Base-by-base conservation (phyloP, 2,888 invertebrate species). In the Trichacis sp. region DNA sequence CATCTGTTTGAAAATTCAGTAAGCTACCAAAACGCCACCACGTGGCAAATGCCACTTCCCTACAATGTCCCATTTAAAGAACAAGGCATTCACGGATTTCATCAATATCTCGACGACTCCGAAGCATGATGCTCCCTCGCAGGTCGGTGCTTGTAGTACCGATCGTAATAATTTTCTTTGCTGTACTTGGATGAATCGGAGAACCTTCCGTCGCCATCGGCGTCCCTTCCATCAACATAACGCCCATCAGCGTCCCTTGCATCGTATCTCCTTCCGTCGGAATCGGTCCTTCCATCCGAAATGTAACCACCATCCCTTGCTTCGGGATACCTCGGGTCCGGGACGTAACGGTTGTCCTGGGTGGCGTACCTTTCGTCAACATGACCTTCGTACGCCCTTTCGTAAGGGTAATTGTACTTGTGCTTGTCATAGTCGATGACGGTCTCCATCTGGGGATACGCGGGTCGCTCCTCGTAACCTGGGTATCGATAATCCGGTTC, bases 131-230 rank as follows among this genome's bases (percentile, higher is more conserved):
- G 81, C 61, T 84, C 84, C 76, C 84, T 79, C 74, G 83, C 64
- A 1, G 82, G 80, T 49, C 84, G 75, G 57, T 82, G 80, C 68
- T 84, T 84, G 75, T 84, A 84, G 65, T 84, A 84, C 30, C 84
- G 77, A 60, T 84, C 84, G 64, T 84, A 84, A 64, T 84, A 84
- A 57, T 82, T 83, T 50, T 84, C 84, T 61, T 83, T 84, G 29
- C 76, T 42, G 54, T 78, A 76, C 40, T 76, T 68, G 19, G 73
- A 60, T 4, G 70, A 53, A 9, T 74, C 73, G 15, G 64, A 63
- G 65, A 72, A 75, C 45, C 77, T 69, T 14, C 57, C 68, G 17
- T 81, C 82, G 17, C 66, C 68, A 12, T 79, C 80, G 17, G 67
- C 68, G 19, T 79, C 79, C 46, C 78, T 70, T 3, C 59, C 64